phyloP scores from a whole-genome alignment of 2,888 invertebrate genomes.

The Brassicogethes aeneus region DNA sequence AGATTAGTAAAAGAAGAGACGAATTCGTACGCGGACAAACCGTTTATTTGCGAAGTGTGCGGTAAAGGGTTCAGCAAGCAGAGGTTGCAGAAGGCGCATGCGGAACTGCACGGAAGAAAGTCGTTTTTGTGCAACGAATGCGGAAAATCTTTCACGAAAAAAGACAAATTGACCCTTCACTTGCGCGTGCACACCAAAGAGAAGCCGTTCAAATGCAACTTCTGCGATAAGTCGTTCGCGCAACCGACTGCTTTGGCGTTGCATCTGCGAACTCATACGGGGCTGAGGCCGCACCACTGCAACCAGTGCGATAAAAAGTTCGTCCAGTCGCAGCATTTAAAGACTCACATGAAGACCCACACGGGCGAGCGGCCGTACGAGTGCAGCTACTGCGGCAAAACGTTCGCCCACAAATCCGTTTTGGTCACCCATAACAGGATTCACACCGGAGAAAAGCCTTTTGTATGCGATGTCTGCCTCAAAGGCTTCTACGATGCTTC shows the following conservation, averaged over 20 bases:
- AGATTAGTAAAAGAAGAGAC: no score
- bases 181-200: constrained; percentile 26
- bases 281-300: constrained; percentile 32
- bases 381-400: constrained; percentile 22
- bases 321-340: constrained; percentile 28
- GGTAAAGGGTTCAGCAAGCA: constrained; percentile 15
- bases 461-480: constrained; percentile 36
- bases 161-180: constrained; percentile 20
- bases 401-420: constrained; percentile 36
- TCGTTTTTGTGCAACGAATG: constrained; percentile 22
- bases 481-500: constrained; percentile 37
- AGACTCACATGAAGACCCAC: constrained; percentile 27
- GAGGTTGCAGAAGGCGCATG: constrained; percentile 16
- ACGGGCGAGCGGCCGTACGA: constrained; percentile 26
- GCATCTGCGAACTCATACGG: constrained; percentile 27
- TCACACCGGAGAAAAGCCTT: constrained; percentile 38
- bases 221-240: constrained; percentile 26
- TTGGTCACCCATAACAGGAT: constrained; percentile 37
- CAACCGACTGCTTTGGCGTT: constrained; percentile 22
- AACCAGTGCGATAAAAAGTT: constrained; percentile 34
- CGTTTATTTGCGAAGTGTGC: constrained; percentile 15
- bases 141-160: constrained; percentile 22
- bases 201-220: constrained; percentile 23
- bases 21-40: constrained; percentile 3
- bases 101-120: constrained; percentile 19